phyloP scores from a whole-genome alignment of 2,888 invertebrate genomes.

The Rhingia campestris region DNA sequence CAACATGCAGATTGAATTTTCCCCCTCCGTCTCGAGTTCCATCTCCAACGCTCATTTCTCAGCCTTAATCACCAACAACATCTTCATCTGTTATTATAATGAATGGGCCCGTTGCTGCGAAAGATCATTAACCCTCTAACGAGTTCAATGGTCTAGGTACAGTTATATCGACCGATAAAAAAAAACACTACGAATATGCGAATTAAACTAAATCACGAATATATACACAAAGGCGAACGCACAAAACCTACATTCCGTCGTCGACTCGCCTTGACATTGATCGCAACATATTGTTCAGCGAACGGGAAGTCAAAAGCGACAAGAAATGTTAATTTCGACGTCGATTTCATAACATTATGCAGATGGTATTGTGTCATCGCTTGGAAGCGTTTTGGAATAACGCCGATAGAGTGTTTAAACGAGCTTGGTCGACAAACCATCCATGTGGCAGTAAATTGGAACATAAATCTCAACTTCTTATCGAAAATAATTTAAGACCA shows the following conservation, averaged over 20 bases:
- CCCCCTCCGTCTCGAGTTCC: too few relatives aligned
- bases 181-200: too few relatives aligned
- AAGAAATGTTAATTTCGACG: background rate
- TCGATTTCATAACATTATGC: constrained; percentile 44
- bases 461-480: constrained; percentile 35
- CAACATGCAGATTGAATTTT: too few relatives aligned
- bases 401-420: too few relatives aligned
- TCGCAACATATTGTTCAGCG: background rate
- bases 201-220: background rate
- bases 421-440: background rate
- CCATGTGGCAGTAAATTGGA: constrained; percentile 36
- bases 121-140: too few relatives aligned
- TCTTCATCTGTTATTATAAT: too few relatives aligned
- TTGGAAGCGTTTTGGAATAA: constrained; percentile 17
- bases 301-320: too few relatives aligned
- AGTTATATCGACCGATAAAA: too few relatives aligned
- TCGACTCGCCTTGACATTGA: constrained; percentile 63
- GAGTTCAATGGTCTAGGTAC: too few relatives aligned
- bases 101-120: too few relatives aligned
- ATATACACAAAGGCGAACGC: background rate
- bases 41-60: too few relatives aligned
- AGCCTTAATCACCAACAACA: too few relatives aligned
- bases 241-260: constrained; percentile 29
- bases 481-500: constrained; percentile 2
- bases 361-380: constrained; percentile 37